Base-by-base conservation (phyloP, 2,113 vertebrate species). In the Heteronetta atricapilla region DNA sequence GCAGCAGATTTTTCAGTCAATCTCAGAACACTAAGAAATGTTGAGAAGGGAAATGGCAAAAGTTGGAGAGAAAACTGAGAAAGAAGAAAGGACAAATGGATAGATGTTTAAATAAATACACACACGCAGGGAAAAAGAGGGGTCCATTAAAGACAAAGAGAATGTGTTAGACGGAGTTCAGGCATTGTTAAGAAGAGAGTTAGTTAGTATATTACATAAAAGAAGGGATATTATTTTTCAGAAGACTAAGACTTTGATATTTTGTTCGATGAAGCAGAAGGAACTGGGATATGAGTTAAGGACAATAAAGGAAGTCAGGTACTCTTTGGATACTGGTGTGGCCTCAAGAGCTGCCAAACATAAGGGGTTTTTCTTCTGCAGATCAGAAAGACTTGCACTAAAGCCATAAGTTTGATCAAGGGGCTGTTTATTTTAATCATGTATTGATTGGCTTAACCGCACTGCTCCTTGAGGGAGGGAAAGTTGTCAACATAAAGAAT, bases 401-500 rank as follows among this genome's bases (percentile, higher is more conserved):
- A 89, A 92, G 86, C 92, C 67, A 1, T 60, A 90, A 89, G 66
- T 95, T 94, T 96, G 94, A 96, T 95, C 86, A 86, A 92, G 94
- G 82, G 81, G 40, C 86, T 96, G 92, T 89, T 93, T 96, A 86
- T 95, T 97, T 97, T 95, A 95, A 96, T 95, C 67, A 62, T 82
- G 17, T 95, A 96, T 96, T 74, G 88, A 96, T 84, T 94, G 80
- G 66, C 74, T 89, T 82, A 96, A 94, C 90, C 93, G 69, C 88
- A 82, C 23, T 85, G 88, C 86, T 74, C 50, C 7, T 2, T 46
- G 88, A 93, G 79, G 82, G 74, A 90, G 77, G 93, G 90, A 96
- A 93, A 95, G 93, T 90, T 97, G 97, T 97, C 96, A 95, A 70
- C 96, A 96, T 95, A 93, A 92, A 97, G 96, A 97, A 90, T 96